These are phyloP conservation scores for Corydoras sp. DNA, from an alignment of 2,113 vertebrate genomes.

Conservation along the genomic window DNA sequence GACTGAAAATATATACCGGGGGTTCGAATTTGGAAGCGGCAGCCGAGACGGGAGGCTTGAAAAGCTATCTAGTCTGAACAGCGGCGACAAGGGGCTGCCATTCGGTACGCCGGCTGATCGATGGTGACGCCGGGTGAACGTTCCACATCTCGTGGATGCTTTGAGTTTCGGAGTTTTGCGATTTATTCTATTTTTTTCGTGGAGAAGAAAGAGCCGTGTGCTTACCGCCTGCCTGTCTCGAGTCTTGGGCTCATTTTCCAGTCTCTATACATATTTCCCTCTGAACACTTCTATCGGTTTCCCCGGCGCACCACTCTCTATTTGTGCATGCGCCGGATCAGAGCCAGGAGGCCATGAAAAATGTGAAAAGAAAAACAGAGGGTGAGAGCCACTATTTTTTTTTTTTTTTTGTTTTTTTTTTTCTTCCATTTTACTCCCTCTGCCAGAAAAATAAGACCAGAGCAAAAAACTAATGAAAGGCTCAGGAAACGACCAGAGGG, in stretches of 20 bases:
- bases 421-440: too few species aligned
- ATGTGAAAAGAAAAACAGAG: neutral
- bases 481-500: neutral
- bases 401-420: too few species aligned
- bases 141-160: slow-evolving; percentile 1
- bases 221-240: slow-evolving; percentile 3
- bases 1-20: too few species aligned
- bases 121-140: slow-evolving; percentile 7
- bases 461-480: neutral
- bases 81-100: slow-evolving; percentile 12
- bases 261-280: slow-evolving; percentile 23
- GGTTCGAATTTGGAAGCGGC: neutral
- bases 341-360: slow-evolving; percentile 11
- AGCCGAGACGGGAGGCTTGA: slow-evolving; percentile 17
- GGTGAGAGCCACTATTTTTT: neutral
- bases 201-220: slow-evolving; percentile 2
- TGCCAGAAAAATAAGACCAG: neutral
- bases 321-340: slow-evolving; percentile 28
- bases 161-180: neutral
- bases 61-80: slow-evolving; percentile 3
- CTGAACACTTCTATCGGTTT: slow-evolving; percentile 7
- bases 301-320: neutral
- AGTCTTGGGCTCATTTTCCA: neutral
- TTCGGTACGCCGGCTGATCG: slow-evolving; percentile 8
- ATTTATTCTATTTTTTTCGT: slow-evolving; percentile 5